Percentiles rank a stretch among this genome's conserved stretches.
phyloP scores from a whole-genome alignment of 2,113 vertebrate genomes.

The Pseudolaguvia tuberculata region DNA sequence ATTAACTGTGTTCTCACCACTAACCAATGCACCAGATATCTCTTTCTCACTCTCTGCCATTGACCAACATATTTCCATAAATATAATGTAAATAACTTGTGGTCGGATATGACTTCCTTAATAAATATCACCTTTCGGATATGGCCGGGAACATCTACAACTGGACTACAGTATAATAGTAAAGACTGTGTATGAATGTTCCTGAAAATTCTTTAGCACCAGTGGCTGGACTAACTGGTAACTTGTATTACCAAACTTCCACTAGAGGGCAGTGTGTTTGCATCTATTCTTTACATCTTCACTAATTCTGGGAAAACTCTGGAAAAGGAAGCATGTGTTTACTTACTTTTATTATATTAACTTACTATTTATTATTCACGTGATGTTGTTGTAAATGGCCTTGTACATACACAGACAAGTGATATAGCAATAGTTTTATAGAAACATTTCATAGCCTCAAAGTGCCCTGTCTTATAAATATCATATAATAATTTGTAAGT shows the following conservation, averaged over 20 bases:
- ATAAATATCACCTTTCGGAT: neutral
- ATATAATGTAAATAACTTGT: neutral
- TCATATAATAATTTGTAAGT: neutral
- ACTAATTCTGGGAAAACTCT: neutral
- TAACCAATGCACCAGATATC: neutral
- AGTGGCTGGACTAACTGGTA: neutral
- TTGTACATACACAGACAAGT: neutral
- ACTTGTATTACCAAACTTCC: neutral
- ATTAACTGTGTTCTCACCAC: constrained; percentile 3
- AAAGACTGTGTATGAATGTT: neutral
- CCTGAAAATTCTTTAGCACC: neutral
- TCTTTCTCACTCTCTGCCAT: neutral
- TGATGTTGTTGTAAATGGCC: neutral
- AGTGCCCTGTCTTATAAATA: neutral
- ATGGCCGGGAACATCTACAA: neutral
- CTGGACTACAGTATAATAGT: neutral
- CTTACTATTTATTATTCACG: neutral
- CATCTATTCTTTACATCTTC: neutral
- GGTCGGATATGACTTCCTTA: neutral
- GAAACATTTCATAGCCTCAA: neutral
- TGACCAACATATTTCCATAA: constrained; percentile 18
- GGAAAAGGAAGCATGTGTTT: neutral
- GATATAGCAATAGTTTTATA: neutral
- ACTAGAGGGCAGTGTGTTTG: constrained; percentile 15
- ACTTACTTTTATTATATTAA: neutral